Base-by-base conservation (phyloP, 2,888 invertebrate species). In the Erpobdella octoculata region DNA sequence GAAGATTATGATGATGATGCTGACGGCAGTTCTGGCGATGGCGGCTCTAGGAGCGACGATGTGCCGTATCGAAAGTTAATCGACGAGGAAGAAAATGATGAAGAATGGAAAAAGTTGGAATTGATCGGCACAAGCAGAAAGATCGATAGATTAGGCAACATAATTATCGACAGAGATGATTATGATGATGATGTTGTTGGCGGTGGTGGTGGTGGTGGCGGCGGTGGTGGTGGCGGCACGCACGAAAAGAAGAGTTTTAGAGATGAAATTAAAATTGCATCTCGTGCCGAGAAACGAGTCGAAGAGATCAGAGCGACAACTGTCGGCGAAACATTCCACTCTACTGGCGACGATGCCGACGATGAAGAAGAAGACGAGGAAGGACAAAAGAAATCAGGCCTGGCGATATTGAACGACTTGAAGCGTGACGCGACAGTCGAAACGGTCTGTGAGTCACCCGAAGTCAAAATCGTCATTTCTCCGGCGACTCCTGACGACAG, bases 101-200 rank as follows among this genome's bases (percentile, higher is more conserved):
- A 62, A 6, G 62, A 62, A 9, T n/a, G 33, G 9, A 35, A 62
- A 2, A 62, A 62, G 18, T 25, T 53, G 4, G 28, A 53, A 28
- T 28, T 53, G 21, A 25, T 53, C 53, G 28, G 28, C 21, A 9
- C 8, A 28, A 53, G 9, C 8, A 9, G 21, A 21, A 15, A 53
- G 6, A 53, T 28, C 53, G 53, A 53, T n/a, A 15, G 53, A 8
- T 28, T 53, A 25, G 53, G 53, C 21, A 53, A 53, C 53, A 53
- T 53, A 21, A 53, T 53, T n/a, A 21, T 46, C 18, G 18, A n/a
- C 53, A 53, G 18, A 31, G 28, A 31, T 6, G 62, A 3, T 35
- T 28, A 62, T 62, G 62, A 62, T 62, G 62, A 62, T 62, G 8
- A 33, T 62, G 62, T 33, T 62, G 5, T 1, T 15, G 62, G 33